Conservation (phyloP, 2,888 invertebrate species). For the Nezara viridula region DNA sequence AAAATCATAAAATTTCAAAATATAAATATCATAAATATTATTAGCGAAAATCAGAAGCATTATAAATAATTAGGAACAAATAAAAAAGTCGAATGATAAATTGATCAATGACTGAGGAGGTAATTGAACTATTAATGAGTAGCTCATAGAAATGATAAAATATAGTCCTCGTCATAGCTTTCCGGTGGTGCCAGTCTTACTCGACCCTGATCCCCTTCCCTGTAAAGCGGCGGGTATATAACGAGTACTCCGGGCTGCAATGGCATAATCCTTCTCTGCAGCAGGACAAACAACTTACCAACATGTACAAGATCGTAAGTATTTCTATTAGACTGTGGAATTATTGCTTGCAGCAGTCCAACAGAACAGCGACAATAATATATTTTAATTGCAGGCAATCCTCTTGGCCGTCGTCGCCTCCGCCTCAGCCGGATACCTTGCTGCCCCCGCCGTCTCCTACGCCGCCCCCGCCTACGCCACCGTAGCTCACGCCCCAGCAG, state of each 20-base stretch:
- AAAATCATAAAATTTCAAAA: no score
- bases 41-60: no score
- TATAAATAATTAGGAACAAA: no score
- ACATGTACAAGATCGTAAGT: constrained; percentile 48
- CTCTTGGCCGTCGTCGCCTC: constrained; percentile 69
- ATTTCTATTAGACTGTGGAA: background rate
- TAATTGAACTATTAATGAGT: background rate
- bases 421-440: constrained; percentile 68
- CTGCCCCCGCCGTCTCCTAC: constrained; percentile 37
- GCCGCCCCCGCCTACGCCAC: constrained; percentile 67
- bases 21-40: no score
- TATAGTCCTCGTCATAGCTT: background rate
- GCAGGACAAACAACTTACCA: background rate
- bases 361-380: background rate
- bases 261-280: background rate
- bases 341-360: background rate
- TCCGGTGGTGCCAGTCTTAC: background rate
- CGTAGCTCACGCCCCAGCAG: constrained; percentile 67
- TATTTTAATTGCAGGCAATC: constrained; percentile 66
- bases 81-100: background rate
- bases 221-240: background rate
- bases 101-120: background rate
- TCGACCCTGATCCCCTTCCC: constrained; percentile 46
- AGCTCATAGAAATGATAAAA: background rate
- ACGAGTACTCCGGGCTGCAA: background rate